phyloP scores from a whole-genome alignment of 2,113 vertebrate genomes.

The Eurystomus gularis region DNA sequence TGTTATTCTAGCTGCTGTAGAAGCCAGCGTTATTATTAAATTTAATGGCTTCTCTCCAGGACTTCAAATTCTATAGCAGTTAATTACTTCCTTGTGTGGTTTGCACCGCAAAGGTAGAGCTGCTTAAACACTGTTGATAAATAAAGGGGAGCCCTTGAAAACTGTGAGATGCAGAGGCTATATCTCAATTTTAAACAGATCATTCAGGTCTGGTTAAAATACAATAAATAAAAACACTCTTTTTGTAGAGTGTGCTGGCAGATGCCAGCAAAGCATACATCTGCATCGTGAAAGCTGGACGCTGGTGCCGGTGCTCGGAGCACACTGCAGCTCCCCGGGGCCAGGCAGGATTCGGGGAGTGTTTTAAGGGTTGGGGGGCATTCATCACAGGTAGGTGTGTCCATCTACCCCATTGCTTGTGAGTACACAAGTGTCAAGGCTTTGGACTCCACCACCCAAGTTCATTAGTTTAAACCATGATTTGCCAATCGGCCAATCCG shows the following conservation, averaged over 20 bases:
- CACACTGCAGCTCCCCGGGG: not conserved
- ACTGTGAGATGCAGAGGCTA: not conserved
- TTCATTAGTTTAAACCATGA: not conserved
- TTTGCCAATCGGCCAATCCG: not conserved
- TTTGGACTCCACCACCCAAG: not conserved
- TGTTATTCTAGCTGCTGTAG: not conserved
- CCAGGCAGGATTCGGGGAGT: not conserved
- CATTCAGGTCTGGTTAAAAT: not conserved
- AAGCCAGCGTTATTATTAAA: not conserved
- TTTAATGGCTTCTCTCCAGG: conserved; percentile 1
- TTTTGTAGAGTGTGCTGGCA: not conserved
- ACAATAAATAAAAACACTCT: not conserved
- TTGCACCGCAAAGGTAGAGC: not conserved
- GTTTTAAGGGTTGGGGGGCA: too few species aligned
- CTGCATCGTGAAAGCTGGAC: not conserved
- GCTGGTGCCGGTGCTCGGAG: not conserved
- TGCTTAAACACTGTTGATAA: not conserved
- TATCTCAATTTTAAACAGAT: not conserved
- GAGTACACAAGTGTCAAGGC: rapidly evolving
- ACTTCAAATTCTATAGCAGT: not conserved
- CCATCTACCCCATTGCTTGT: too few species aligned
- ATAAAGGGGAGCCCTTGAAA: not conserved
- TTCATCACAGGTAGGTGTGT: not conserved
- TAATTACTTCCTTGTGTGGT: not conserved
- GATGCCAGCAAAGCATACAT: not conserved